phyloP scores from a whole-genome alignment of 2,888 invertebrate genomes.

The Parnassius orleans region DNA sequence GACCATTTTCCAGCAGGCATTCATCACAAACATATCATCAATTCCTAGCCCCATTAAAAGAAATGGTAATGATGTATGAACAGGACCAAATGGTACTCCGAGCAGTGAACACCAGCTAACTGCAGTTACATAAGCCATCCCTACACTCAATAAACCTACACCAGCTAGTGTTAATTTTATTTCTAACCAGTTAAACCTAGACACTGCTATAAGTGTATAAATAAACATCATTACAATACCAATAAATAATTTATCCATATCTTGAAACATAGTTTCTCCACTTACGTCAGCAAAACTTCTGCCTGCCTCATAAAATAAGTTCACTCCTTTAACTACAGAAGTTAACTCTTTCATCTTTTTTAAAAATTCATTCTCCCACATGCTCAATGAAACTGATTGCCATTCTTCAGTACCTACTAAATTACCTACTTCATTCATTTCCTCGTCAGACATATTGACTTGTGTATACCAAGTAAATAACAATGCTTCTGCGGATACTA shows the following conservation, averaged over 20 bases:
- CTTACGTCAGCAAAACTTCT: conserved; percentile 90
- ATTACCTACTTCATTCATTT: conserved; percentile 85
- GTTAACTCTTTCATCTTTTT: conserved; percentile 60
- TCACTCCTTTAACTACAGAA: conserved; percentile 52
- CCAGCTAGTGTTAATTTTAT: conserved; percentile 84
- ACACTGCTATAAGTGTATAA: conserved; percentile 87
- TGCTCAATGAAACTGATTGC: conserved; percentile 81
- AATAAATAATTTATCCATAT: conserved; percentile 84
- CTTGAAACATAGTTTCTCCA: conserved; percentile 85
- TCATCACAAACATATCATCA: conserved; percentile 93
- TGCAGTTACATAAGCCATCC: conserved; percentile 86
- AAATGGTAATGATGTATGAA: conserved; percentile 91
- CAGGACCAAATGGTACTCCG: conserved; percentile 88
- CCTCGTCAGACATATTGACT: conserved; percentile 85
- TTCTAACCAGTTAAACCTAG: conserved; percentile 88
- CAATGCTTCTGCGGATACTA: conserved; percentile 83
- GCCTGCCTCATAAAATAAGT: conserved; percentile 81
- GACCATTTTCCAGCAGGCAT: conserved; percentile 87
- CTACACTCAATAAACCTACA: conserved; percentile 86
- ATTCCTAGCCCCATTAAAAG: conserved; percentile 90
- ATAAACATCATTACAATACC: conserved; percentile 87
- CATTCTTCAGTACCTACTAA: conserved; percentile 88
- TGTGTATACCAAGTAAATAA: conserved; percentile 83
- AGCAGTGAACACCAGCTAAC: conserved; percentile 86
- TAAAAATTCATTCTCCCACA: conserved; percentile 83